Base-by-base conservation (phyloP, 2,113 vertebrate species). In the Carlito syrichta region DNA sequence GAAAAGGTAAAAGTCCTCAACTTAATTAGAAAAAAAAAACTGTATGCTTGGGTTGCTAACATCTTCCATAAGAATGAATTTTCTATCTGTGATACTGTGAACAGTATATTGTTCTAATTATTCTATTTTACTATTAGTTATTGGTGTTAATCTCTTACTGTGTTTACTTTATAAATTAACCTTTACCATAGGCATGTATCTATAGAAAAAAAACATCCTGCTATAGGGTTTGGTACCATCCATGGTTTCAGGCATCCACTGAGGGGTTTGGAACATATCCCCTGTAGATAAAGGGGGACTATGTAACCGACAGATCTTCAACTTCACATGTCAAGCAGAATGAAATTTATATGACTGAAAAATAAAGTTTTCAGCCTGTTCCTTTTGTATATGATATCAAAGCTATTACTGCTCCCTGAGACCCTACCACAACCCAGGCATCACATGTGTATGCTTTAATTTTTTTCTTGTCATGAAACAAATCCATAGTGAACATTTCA, bases 401-500 rank as follows among this genome's bases (percentile, higher is more conserved):
- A 71, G 58, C 43, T 3, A 50, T 7, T 25, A 13, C 62, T 56
- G 50, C 4, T 8, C 35, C 27, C 9, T 2, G 52, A 89, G 56
- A n/a, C 63, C 30, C 25, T 6, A 10, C 14, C 32, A 3, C 20
- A 9, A 1, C 8, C 35, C 40, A 43, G 13, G 38, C 13, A 4
- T 12, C 5, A 6, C 3, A 35, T 3, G 3, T 23, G 22, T 14
- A 4, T 22, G 62, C 5, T 35, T 43, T 10, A 3, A 13, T 22
- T 35, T 12, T 6, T 30, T 73, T 5, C 50, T 4, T 50, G 79
- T 32, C 71, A 19, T 20, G 22, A n/a, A 45, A 17, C 74, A 96
- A 77, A n/a, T 8, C 12, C 0, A 8, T 5, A 30, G 0, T 3
- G 8, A 56, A 40, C 38, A 43, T 17, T 76, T 14, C 12, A 20